These are phyloP conservation scores for Sinopyrophorus schimmeli DNA, from an alignment of 2,888 invertebrate species.

Conservation along the genomic window DNA sequence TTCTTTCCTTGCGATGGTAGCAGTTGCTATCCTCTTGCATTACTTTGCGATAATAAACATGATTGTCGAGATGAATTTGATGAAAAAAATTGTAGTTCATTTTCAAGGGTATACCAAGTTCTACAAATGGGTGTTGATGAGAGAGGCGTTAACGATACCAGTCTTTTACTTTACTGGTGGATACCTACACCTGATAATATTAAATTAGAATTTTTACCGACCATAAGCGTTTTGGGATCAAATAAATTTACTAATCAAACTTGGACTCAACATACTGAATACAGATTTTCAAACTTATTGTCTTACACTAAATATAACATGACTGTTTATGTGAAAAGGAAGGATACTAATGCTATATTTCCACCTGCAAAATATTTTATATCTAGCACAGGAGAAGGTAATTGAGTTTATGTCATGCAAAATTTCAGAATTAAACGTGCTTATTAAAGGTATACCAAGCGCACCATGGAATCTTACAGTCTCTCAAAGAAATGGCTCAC, in stretches of 20 bases:
- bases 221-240: constrained; percentile 60
- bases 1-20: constrained; percentile 64
- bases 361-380: constrained; percentile 67
- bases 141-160: constrained; percentile 64
- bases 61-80: constrained; percentile 79
- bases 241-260: constrained; percentile 64
- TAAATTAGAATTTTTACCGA: constrained; percentile 68
- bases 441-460: constrained; percentile 60
- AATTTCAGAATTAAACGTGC: too few relatives aligned
- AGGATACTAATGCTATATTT: constrained; percentile 60
- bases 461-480: constrained; percentile 70
- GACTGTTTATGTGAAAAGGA: constrained; percentile 72
- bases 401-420: neutral
- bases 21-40: constrained; percentile 63
- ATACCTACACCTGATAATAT: constrained; percentile 54
- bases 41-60: constrained; percentile 67
- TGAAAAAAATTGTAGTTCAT: constrained; percentile 65
- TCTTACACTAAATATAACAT: constrained; percentile 79
- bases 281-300: constrained; percentile 65
- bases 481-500: constrained; percentile 64
- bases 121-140: constrained; percentile 68
- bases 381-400: constrained; percentile 69
- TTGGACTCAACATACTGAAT: constrained; percentile 67
- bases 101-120: constrained; percentile 54
- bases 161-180: constrained; percentile 69